phyloP scores from a whole-genome alignment of 1,140 invertebrate species.

The Drosophila aff. region DNA sequence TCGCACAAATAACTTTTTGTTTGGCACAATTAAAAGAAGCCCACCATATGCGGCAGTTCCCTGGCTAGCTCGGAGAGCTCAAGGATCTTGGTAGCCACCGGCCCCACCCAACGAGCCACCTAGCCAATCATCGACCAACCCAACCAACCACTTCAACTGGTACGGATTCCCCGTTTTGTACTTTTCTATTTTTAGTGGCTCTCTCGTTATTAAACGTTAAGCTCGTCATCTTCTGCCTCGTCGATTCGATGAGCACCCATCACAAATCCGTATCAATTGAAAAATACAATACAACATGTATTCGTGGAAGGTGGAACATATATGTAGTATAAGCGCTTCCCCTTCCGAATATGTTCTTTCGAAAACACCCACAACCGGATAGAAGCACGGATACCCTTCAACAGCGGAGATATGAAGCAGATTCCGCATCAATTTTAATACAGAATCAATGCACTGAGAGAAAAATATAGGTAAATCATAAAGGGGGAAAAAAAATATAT shows the following conservation, averaged over 20 bases:
- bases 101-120: not conserved
- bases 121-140: constrained; percentile 9
- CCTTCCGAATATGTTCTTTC: not conserved
- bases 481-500: too few relatives aligned
- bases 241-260: constrained; percentile 62
- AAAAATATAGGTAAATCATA: not conserved
- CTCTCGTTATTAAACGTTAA: constrained; percentile 80
- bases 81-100: constrained; percentile 4
- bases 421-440: constrained; percentile 10
- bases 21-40: constrained; percentile 72
- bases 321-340: not conserved
- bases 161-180: constrained; percentile 46
- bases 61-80: constrained; percentile 8
- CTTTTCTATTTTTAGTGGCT: constrained; percentile 61
- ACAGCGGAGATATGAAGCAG: constrained; percentile 19
- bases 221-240: constrained; percentile 72
- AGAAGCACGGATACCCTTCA: constrained; percentile 16
- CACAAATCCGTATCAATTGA: constrained; percentile 73
- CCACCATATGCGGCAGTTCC: constrained; percentile 67
- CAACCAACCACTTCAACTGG: constrained; percentile 40
- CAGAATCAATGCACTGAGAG: constrained; percentile 6
- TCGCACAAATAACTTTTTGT: constrained; percentile 25
- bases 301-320: constrained; percentile 17
- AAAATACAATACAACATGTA: constrained; percentile 48
- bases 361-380: constrained; percentile 25